These are phyloP conservation scores for Carettochelys insculpta DNA, from an alignment of 2,113 vertebrate genomes.

Conservation along the genomic window DNA sequence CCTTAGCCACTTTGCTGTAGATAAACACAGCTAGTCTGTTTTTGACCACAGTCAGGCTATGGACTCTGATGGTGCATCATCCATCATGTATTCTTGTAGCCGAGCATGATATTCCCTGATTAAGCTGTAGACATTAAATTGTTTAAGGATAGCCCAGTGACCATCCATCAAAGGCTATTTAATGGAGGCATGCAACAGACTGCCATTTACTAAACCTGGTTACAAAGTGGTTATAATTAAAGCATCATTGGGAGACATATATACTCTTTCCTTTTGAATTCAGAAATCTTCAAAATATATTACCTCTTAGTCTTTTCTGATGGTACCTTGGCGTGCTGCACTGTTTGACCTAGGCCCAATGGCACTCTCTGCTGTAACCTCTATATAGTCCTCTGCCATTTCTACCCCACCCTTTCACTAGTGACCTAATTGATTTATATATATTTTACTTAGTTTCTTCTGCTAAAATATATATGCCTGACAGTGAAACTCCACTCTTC, in stretches of 20 bases:
- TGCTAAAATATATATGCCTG: background rate
- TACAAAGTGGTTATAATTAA: background rate
- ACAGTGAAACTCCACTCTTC: background rate
- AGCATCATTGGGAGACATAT: background rate
- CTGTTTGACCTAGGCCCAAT: background rate
- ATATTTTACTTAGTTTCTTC: background rate
- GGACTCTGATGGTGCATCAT: background rate
- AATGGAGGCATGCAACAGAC: background rate
- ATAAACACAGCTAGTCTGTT: background rate
- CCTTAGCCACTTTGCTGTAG: background rate
- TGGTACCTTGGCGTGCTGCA: background rate
- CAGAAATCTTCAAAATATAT: background rate
- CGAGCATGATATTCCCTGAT: slow-evolving; percentile 6
- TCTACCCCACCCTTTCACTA: background rate
- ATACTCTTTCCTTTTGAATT: background rate
- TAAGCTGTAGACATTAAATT: slow-evolving; percentile 29
- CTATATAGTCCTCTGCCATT: background rate
- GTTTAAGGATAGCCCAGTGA: background rate
- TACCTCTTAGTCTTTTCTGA: background rate
- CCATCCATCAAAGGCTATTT: background rate
- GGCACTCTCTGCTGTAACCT: background rate
- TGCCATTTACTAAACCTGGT: background rate
- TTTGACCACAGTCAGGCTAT: background rate
- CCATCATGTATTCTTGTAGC: background rate
- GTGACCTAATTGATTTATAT: background rate